phyloP scores from a whole-genome alignment of 2,113 vertebrate genomes.

The Anhinga rufa region DNA sequence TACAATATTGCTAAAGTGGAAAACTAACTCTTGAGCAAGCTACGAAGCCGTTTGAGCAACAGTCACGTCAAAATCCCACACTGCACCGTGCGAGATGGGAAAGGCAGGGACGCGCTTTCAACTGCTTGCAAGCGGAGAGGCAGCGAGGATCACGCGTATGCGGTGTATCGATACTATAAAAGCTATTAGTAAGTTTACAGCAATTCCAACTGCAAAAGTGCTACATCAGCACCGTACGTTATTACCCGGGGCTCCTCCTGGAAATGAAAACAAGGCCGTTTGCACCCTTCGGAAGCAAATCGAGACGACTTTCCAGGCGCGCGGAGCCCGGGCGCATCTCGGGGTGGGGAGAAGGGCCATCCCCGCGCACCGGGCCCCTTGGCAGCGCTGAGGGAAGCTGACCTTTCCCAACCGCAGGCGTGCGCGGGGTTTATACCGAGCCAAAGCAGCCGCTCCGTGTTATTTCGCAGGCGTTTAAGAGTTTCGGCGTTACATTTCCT shows the following conservation, averaged over 20 bases:
- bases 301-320: fast-evolving
- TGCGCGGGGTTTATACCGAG: fast-evolving
- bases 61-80: not conserved
- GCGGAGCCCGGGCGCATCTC: fast-evolving
- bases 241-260: not conserved
- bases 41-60: not conserved
- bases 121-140: not conserved
- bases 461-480: not conserved
- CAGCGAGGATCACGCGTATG: fast-evolving
- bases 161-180: fast-evolving
- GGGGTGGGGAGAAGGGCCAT: not conserved
- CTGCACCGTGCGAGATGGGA: not conserved
- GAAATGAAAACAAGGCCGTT: not conserved
- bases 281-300: not conserved
- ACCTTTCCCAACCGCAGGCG: not conserved
- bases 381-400: not conserved
- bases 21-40: not conserved
- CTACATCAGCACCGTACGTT: not conserved
- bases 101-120: not conserved
- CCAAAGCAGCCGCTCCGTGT: fast-evolving
- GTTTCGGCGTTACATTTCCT: not conserved
- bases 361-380: not conserved
- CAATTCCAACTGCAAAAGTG: not conserved
- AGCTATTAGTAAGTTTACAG: not conserved
- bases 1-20: fast-evolving